Evolutionary conservation across 2,797 vertebrate genomes (phyloP).

Genomic region (Gymnocypris eckloni): DNA sequence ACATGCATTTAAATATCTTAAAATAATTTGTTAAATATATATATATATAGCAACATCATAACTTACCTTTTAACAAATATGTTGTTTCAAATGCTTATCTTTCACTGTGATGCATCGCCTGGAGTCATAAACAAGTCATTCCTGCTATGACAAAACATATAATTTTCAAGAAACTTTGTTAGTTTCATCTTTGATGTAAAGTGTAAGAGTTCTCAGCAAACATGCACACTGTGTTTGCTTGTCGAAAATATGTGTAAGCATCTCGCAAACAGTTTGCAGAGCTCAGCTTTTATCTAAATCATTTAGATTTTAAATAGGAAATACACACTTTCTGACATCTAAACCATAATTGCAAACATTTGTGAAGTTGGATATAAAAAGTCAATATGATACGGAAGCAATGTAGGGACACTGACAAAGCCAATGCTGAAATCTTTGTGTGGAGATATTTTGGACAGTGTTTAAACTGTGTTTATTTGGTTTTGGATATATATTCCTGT

Average conservation of each 20-base stretch:
- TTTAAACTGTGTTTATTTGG: not conserved
- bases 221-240: not conserved
- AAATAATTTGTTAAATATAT: not conserved
- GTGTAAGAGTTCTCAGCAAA: slow-evolving; percentile 4
- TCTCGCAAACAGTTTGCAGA: not conserved
- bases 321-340: slow-evolving; percentile 26
- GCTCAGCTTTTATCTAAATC: slow-evolving; percentile 33
- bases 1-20: not conserved
- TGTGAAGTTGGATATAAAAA: slow-evolving; percentile 9
- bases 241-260: slow-evolving; percentile 3
- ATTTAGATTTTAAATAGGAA: slow-evolving; percentile 10
- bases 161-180: not conserved
- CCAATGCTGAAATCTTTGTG: not conserved
- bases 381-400: slow-evolving; percentile 14
- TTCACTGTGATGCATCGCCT: not conserved
- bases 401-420: not conserved
- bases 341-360: slow-evolving; percentile 32
- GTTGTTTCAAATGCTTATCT: not conserved
- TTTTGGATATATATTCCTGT: slow-evolving; percentile 30
- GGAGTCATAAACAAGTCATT: slow-evolving; percentile 28
- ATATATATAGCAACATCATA: not conserved
- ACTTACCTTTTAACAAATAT: slow-evolving; percentile 10
- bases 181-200: slow-evolving; percentile 21
- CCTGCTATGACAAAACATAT: not conserved
- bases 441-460: not conserved